Percentiles rank a stretch among this genome's conserved stretches.
These are phyloP conservation scores for Centruroides sculpturatus DNA, from an alignment of 1,140 invertebrate species.

Conservation along the genomic window DNA sequence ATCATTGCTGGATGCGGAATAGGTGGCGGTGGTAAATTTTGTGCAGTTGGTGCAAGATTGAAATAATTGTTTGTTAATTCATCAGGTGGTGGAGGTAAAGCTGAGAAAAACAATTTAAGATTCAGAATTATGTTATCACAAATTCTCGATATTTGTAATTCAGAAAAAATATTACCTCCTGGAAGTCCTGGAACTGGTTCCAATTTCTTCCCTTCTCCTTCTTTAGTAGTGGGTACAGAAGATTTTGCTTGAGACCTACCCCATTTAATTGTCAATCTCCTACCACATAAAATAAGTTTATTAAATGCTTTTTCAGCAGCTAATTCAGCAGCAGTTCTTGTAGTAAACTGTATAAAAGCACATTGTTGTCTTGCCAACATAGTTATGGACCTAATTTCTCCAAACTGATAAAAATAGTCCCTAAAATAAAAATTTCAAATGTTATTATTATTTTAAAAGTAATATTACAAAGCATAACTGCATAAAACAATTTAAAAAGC, in stretches of 20 bases:
- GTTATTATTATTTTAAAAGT: constrained; percentile 5
- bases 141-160: background rate
- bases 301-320: constrained; percentile 95
- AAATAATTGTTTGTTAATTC: constrained; percentile 67
- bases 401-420: constrained; percentile 95
- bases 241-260: constrained; percentile 67
- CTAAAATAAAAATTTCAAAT: constrained; percentile 26
- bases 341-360: constrained; percentile 94
- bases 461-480: background rate
- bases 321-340: constrained; percentile 69
- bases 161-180: constrained; percentile 4
- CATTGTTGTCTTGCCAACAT: constrained; percentile 87
- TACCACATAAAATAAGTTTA: constrained; percentile 73
- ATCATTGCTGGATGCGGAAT: background rate
- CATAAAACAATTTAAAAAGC: too few relatives aligned
- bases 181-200: constrained; percentile 80
- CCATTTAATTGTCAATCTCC: constrained; percentile 91
- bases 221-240: constrained; percentile 25
- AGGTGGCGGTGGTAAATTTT: constrained; percentile 14
- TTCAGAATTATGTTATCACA: background rate
- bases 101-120: constrained; percentile 17
- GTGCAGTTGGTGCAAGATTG: constrained; percentile 34
- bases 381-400: constrained; percentile 90
- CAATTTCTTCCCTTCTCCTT: constrained; percentile 31
- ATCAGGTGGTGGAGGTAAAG: constrained; percentile 60